Evolutionary conservation across 2,888 invertebrate species (phyloP).

Genomic region (Hoplodrina blanda): DNA sequence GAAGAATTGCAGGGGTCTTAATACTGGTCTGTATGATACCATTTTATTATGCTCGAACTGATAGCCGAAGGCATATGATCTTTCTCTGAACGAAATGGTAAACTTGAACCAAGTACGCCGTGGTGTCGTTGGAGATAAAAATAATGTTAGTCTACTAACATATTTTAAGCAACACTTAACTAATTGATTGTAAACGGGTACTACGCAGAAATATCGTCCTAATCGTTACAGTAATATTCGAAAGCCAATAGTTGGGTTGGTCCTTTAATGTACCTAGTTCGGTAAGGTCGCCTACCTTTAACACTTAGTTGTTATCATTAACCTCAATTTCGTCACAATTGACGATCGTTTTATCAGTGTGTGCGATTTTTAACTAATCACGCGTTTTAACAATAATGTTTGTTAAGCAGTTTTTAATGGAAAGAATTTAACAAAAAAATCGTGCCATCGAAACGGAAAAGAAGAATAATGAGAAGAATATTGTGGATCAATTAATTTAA

Average conservation of each 20-base stretch:
- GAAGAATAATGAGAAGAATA: too few relatives aligned
- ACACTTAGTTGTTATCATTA: slow-evolving; percentile 43
- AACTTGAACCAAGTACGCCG: too few relatives aligned
- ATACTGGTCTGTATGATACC: too few relatives aligned
- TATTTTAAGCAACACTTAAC: neutral
- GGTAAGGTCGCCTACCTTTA: slow-evolving; percentile 39
- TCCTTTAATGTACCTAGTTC: slow-evolving; percentile 21
- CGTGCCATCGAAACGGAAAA: too few relatives aligned
- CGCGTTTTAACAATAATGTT: neutral
- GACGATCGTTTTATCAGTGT: slow-evolving; percentile 23
- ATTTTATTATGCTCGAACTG: too few relatives aligned
- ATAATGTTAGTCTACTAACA: too few relatives aligned
- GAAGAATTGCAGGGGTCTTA: too few relatives aligned
- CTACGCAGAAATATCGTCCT: neutral
- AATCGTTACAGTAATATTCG: neutral
- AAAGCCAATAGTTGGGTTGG: slow-evolving; percentile 1
- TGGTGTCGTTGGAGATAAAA: too few relatives aligned
- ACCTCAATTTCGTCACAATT: slow-evolving; percentile 38
- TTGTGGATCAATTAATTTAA: too few relatives aligned
- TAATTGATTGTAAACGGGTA: neutral
- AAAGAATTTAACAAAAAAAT: neutral
- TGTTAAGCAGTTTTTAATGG: slow-evolving; percentile 1
- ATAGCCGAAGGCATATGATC: too few relatives aligned
- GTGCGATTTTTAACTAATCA: slow-evolving; percentile 8
- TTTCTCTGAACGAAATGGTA: too few relatives aligned